Evolutionary conservation across 2,888 invertebrate genomes (phyloP), one percentile per base, ranked within the genome.

Genomic region (Parelbella ahira): DNA sequence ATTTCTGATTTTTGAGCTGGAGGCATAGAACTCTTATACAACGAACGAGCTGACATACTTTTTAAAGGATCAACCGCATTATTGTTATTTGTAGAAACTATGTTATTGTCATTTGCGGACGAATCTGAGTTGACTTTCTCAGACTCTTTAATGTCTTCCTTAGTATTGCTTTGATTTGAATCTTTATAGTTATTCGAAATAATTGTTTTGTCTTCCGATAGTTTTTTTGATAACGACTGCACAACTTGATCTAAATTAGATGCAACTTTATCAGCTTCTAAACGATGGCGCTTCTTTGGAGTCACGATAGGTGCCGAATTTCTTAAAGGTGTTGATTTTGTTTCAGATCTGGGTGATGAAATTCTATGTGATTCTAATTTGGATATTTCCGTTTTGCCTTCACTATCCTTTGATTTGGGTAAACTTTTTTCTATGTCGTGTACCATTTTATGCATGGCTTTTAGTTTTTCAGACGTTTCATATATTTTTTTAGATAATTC

Each of bases 231-330:
- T 27, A 88, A 58, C 3, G 86, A 82, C 52, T 86, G 87, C 2
- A 88, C 88, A 1, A 88, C 88, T 57, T 78, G 75, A 58, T 88
- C 86, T 44, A 88, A 68, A 42, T 70, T 80, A 32, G 74, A 63
- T 24, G 79, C 64, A 20, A 68, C 75, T 54, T 82, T 86, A 23
- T 90, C 90, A 11, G 90, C 86, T 74, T 93, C 93, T 34, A 92
- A 60, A 48, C 93, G 79, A 60, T 93, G 93, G 0, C 93, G 86
- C 60, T 94, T 94, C 59, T 93, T 94, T 0, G 93, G 93, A 0
- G 93, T 93, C 1, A 92, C 91, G 10, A 87, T 86, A 10, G 87
- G 88, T 9, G 87, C 80, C 6, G 76, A 63, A 58, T 82, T 79
- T 37, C 79, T 72, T 19, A 74, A 50, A 4, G 79, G 80, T 3